These are phyloP conservation scores for Pseudoips prasinana DNA, from an alignment of 2,888 invertebrate species.

Conservation along the genomic window DNA sequence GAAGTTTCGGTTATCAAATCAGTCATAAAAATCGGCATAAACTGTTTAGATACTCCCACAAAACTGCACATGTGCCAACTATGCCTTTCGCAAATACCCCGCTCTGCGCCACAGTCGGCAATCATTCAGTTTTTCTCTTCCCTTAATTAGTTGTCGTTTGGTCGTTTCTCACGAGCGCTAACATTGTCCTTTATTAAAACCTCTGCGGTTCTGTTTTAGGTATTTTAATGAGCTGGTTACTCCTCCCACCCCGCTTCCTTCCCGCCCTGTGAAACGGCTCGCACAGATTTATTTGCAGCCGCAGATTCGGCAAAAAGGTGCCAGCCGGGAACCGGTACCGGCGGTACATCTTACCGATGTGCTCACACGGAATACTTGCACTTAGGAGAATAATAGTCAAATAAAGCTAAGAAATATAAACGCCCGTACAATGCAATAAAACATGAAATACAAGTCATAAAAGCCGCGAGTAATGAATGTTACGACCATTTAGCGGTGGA, in stretches of 20 bases:
- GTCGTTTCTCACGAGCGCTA: conserved; percentile 55
- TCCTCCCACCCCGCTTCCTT: conserved; percentile 16
- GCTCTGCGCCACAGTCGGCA: too few relatives aligned
- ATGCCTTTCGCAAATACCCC: too few relatives aligned
- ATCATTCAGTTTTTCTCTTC: conserved; percentile 36
- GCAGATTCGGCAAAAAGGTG: conserved; percentile 45
- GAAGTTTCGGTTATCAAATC: too few relatives aligned
- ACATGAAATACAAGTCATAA: too few relatives aligned
- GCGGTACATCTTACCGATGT: conserved; percentile 5
- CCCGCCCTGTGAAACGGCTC: conserved; percentile 3
- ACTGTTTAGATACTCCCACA: too few relatives aligned
- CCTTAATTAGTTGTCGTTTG: conserved; percentile 47
- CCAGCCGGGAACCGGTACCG: conserved; percentile 26
- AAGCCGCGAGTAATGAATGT: too few relatives aligned
- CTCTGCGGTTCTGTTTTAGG: conserved; percentile 53
- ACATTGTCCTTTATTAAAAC: conserved; percentile 44
- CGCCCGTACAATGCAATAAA: too few relatives aligned
- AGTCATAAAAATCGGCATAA: too few relatives aligned
- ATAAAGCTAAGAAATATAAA: too few relatives aligned
- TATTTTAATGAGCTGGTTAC: conserved; percentile 67
- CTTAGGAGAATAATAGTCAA: too few relatives aligned
- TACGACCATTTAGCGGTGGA: too few relatives aligned
- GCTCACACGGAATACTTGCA: not conserved
- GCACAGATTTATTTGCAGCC: conserved; percentile 39
- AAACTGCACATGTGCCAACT: too few relatives aligned